Evolutionary conservation across 2,113 vertebrate species (phyloP).

Genomic region (Blennius ocellaris): DNA sequence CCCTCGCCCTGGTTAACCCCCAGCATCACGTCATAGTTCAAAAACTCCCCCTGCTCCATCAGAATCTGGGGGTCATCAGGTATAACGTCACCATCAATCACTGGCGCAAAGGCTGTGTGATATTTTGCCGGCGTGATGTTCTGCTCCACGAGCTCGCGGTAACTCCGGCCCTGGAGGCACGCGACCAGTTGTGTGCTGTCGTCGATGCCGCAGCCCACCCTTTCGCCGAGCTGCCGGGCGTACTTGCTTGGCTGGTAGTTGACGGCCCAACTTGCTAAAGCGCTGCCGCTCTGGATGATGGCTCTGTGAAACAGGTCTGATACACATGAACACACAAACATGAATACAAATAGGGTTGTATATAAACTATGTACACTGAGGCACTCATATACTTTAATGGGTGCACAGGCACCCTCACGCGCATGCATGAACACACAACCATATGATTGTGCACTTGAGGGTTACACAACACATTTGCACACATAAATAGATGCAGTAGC

Average conservation of each 20-base stretch:
- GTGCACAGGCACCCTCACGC: constrained; percentile 9
- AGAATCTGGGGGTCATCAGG: constrained; percentile 98
- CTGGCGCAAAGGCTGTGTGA: constrained; percentile 98
- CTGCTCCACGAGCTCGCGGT: constrained; percentile 94
- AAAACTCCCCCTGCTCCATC: constrained; percentile 99
- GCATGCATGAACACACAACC: constrained; percentile 12
- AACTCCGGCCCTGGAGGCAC: constrained; percentile 91
- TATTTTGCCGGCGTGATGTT: constrained; percentile 92
- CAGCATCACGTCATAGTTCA: constrained; percentile 98
- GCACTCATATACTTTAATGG: constrained; percentile 13
- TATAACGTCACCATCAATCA: constrained; percentile 97
- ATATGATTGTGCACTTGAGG: constrained; percentile 3
- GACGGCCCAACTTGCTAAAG: constrained; percentile 97
- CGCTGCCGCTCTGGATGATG: constrained; percentile 98
- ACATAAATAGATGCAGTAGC: constrained; percentile 37
- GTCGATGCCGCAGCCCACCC: constrained; percentile 94
- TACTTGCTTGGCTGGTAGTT: constrained; percentile 99
- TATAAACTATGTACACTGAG: neutral
- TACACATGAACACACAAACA: constrained; percentile 47
- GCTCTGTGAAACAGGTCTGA: constrained; percentile 98
- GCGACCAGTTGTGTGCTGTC: constrained; percentile 93
- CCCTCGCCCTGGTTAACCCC: constrained; percentile 98
- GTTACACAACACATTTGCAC: constrained; percentile 19
- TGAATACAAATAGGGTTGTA: constrained; percentile 15
- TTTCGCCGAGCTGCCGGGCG: constrained; percentile 91